Conservation (phyloP, 1,140 invertebrate species). For the Achroia grisella region DNA sequence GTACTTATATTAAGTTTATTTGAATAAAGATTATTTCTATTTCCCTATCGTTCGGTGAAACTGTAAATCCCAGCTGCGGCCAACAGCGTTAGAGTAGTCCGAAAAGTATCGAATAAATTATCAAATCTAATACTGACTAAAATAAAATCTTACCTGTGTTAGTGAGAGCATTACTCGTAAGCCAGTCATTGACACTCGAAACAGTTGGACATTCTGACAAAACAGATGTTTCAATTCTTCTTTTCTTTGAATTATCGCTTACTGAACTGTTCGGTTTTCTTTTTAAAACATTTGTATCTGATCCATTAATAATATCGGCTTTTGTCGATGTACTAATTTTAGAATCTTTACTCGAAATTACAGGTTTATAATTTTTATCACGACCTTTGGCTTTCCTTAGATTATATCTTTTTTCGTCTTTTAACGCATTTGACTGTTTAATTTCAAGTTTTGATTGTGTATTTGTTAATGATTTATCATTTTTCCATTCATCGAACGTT, state of each 20-base stretch:
- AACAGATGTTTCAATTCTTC: slow-evolving; percentile 6
- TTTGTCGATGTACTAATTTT: slow-evolving; percentile 10
- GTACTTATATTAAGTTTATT: no score
- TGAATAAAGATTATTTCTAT: no score
- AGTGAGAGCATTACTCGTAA: slow-evolving; percentile 16
- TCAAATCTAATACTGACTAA: no score
- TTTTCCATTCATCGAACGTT: slow-evolving; percentile 21
- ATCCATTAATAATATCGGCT: slow-evolving; percentile 2
- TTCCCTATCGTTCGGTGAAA: no score
- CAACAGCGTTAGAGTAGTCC: no score
- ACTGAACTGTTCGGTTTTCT: slow-evolving; percentile 8
- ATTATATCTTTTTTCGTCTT: no score
- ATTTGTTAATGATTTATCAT: no score
- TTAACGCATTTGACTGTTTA: no score
- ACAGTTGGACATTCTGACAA: slow-evolving; percentile 12
- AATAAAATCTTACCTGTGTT: slow-evolving; percentile 15
- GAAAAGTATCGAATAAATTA: no score
- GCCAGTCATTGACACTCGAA: slow-evolving; percentile 31
- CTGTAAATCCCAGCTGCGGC: no score
- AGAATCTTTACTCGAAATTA: slow-evolving; percentile 1
- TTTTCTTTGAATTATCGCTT: slow-evolving; percentile 7
- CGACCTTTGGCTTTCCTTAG: no score
- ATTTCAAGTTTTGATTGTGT: no score
- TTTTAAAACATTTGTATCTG: slow-evolving; percentile 1
- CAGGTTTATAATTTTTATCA: neutral